Evolutionary conservation across 2,113 vertebrate species (phyloP).

Genomic region (Gasterosteus aculeatus): DNA sequence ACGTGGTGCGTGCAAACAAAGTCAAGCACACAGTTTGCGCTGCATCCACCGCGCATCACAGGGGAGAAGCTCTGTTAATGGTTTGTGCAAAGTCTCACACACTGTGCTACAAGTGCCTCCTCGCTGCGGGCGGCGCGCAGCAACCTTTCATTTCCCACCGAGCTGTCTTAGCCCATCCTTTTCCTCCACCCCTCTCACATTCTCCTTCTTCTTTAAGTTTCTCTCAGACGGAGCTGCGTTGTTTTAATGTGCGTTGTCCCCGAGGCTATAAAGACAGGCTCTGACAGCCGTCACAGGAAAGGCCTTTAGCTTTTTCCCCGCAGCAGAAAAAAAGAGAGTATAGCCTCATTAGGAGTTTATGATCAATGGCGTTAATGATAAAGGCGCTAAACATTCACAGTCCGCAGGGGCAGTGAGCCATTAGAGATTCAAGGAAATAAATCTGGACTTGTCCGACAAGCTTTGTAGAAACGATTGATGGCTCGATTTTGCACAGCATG

Average conservation of each 20-base stretch:
- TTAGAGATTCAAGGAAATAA: conserved; percentile 27
- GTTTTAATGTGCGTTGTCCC: conserved; percentile 59
- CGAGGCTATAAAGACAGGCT: conserved; percentile 23
- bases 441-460: conserved; percentile 34
- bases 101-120: conserved; percentile 45
- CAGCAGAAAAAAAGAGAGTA: background rate
- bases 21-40: conserved; percentile 38
- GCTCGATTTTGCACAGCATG: conserved; percentile 29
- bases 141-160: conserved; percentile 47
- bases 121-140: conserved; percentile 30
- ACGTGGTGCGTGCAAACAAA: conserved; percentile 30
- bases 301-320: conserved; percentile 19
- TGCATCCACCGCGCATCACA: conserved; percentile 38
- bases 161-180: conserved; percentile 16
- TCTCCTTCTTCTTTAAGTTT: conserved; percentile 27
- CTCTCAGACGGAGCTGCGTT: conserved; percentile 21
- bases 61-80: conserved; percentile 50
- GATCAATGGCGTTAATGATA: conserved; percentile 37
- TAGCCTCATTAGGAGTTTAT: conserved; percentile 26
- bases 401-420: background rate
- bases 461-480: conserved; percentile 45
- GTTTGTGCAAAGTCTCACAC: conserved; percentile 53
- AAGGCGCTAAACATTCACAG: conserved; percentile 18
- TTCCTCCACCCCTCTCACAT: conserved; percentile 4
- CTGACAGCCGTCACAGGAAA: conserved; percentile 25